Conservation (phyloP, 2,797 vertebrate species). For the Erethizon dorsatum region DNA sequence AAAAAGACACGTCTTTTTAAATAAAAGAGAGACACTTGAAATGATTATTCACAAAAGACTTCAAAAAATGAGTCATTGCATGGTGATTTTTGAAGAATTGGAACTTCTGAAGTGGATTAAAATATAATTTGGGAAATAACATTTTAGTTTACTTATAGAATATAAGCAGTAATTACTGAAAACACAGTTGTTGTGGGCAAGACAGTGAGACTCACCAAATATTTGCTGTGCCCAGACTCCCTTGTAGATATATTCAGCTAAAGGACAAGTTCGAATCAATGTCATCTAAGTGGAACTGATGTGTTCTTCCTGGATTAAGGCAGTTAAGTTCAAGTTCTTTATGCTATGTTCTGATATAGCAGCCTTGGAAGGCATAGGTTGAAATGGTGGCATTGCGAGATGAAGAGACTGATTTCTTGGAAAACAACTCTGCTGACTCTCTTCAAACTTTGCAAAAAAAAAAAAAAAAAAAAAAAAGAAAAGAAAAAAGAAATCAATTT, state of each 20-base stretch:
- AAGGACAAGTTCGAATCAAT: not conserved
- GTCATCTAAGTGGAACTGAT: not conserved
- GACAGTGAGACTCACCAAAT: not conserved
- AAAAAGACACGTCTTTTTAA: not conserved
- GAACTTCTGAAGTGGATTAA: not conserved
- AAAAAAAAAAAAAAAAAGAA: not conserved
- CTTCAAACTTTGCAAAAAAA: not conserved
- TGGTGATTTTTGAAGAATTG: not conserved
- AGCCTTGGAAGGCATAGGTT: not conserved
- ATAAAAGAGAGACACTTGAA: not conserved
- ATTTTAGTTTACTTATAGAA: not conserved
- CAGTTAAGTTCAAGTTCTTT: not conserved
- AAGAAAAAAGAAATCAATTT: not conserved
- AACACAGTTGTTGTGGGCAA: not conserved
- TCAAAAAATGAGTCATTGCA: not conserved
- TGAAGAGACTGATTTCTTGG: not conserved
- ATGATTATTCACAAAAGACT: slow-evolving; percentile 8
- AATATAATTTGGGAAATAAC: not conserved
- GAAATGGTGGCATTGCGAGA: not conserved
- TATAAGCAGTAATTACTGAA: not conserved
- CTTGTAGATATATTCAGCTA: not conserved
- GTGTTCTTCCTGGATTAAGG: not conserved
- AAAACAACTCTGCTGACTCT: not conserved
- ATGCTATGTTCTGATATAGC: not conserved
- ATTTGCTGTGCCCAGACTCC: not conserved